Conservation (phyloP, 2,888 invertebrate genomes). For the Rhodophaea formosa region DNA sequence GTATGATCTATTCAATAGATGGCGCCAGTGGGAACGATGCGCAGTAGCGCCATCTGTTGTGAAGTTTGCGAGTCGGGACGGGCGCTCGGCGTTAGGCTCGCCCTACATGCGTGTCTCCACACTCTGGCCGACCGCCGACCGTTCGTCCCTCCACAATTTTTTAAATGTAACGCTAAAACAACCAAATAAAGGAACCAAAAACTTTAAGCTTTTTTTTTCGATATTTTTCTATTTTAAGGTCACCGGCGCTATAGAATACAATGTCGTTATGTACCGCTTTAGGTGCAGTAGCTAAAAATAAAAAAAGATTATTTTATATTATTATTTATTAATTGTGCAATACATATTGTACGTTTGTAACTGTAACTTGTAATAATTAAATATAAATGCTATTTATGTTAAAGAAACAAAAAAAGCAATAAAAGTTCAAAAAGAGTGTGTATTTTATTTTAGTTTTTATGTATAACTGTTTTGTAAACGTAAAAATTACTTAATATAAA, state of each 20-base stretch:
- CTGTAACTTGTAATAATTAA: constrained; percentile 78
- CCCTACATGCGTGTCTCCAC: constrained; percentile 74
- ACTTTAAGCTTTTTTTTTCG: constrained; percentile 70
- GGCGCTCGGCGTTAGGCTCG: constrained; percentile 67
- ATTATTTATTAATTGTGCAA: constrained; percentile 78
- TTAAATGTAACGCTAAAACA: constrained; percentile 63
- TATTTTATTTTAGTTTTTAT: constrained; percentile 50
- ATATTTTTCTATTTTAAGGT: constrained; percentile 71
- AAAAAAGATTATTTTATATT: constrained; percentile 75
- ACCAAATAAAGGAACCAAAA: constrained; percentile 76
- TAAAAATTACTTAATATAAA: too few species aligned
- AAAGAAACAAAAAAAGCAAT: constrained; percentile 78
- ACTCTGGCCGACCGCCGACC: constrained; percentile 66
- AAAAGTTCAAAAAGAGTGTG: constrained; percentile 72
- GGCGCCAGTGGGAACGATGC: constrained; percentile 39
- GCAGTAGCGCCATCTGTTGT: constrained; percentile 43
- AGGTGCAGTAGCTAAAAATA: constrained; percentile 72
- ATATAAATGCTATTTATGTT: constrained; percentile 81
- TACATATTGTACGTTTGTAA: constrained; percentile 76
- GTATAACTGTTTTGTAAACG: not conserved
- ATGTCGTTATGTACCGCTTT: constrained; percentile 56
- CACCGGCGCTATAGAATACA: constrained; percentile 58
- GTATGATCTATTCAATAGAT: constrained; percentile 47
- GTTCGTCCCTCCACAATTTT: constrained; percentile 62
- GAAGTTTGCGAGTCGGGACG: constrained; percentile 56